Evolutionary conservation across 2,888 invertebrate species (phyloP), one percentile per base, ranked within the genome.

Genomic region (Ornithoptera priamus): DNA sequence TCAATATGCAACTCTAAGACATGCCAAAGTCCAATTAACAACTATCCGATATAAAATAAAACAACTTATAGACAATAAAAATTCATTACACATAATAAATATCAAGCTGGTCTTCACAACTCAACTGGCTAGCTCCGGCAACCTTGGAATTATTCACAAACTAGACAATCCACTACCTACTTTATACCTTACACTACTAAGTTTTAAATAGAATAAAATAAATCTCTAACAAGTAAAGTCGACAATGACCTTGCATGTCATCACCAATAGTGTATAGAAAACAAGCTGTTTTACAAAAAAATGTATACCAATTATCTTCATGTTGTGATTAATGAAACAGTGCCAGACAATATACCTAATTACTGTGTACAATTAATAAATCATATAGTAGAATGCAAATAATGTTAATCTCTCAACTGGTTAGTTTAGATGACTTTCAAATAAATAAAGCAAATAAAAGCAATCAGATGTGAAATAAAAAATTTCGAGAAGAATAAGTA

Each of bases 191-290:
- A 71, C 69, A 72, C 68, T 63, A 76, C 76, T 80, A 77, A 79
- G 80, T 74, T 73, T 73, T 77, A 73, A 81, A 75, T 75, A 68
- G 72, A 70, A 66, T 69, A 39, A 39, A 39, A 39, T 39, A 69
- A 65, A 72, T 67, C 68, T 67, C 65, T 66, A 71, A 68, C 39
- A 62, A 46, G 62, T 68, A 67, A 58, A 70, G 65, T 65, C 81
- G 81, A 80, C 82, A 85, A 79, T 88, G 88, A 88, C 89, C 90
- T 90, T 89, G 86, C 77, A 74, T 76, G 78, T 78, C 82, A 84
- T 82, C 79, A 80, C 76, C 73, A 71, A 74, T 85, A 83, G 81
- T 84, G 85, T 79, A 83, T 60, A 12, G 64, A 70, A 70, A 68
- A 63, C 71, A 71, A 72, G 71, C 72, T 73, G 72, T 65, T 58